Conservation (phyloP, 1,140 invertebrate genomes). For the Lordiphosa mommai region DNA sequence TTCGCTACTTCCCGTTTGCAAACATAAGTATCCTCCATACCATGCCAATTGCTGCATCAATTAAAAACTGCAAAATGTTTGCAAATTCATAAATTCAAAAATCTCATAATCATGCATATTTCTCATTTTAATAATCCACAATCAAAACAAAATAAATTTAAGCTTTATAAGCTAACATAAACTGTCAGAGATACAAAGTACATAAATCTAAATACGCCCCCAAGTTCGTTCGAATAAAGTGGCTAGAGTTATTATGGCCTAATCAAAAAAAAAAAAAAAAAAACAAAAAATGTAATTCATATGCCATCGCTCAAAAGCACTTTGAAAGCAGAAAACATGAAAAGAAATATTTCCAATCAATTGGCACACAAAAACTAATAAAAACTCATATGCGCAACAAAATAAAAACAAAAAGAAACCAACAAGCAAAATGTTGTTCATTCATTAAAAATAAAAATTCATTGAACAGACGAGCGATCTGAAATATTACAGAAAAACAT, state of each 20-base stretch:
- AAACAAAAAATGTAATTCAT: constrained; percentile 31
- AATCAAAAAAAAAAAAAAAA: constrained; percentile 58
- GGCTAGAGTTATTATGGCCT: constrained; percentile 63
- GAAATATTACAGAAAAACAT: constrained; percentile 44
- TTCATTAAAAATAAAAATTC: constrained; percentile 74
- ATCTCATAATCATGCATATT: constrained; percentile 36
- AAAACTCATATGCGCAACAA: constrained; percentile 59
- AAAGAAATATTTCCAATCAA: constrained; percentile 78
- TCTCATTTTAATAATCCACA: constrained; percentile 62
- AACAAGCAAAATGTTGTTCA: constrained; percentile 69
- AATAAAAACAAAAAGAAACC: constrained; percentile 12
- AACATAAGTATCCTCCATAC: too few species aligned
- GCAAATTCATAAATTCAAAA: constrained; percentile 11
- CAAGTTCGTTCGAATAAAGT: constrained; percentile 49
- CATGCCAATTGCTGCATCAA: too few species aligned
- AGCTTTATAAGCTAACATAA: constrained; percentile 70
- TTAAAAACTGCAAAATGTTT: constrained; percentile 6
- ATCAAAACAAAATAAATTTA: constrained; percentile 73
- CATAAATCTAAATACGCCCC: constrained; percentile 50
- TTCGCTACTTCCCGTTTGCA: too few species aligned
- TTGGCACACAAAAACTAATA: constrained; percentile 72
- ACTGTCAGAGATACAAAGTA: constrained; percentile 51
- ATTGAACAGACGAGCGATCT: constrained; percentile 56
- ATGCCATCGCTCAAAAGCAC: constrained; percentile 56
- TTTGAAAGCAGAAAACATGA: constrained; percentile 66